These are phyloP conservation scores for Leptinotarsa peninsularis DNA, from an alignment of 2,888 invertebrate species.

Conservation along the genomic window DNA sequence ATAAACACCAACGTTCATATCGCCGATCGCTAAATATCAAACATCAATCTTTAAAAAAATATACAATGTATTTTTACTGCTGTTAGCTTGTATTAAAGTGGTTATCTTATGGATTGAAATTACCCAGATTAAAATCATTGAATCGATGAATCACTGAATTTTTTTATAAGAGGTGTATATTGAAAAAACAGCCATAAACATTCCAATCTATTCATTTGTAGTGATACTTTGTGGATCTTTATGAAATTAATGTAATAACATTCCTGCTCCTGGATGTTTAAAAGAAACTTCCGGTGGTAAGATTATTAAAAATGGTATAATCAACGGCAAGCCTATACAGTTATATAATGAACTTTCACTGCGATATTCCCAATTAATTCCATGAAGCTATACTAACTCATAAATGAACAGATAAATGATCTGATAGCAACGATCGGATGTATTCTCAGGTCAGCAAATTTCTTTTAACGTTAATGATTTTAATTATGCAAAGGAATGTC, in stretches of 20 bases:
- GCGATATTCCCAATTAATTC: not conserved
- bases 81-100: not conserved
- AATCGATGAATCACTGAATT: not conserved
- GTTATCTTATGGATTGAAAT: not conserved
- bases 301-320: not conserved
- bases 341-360: conserved; percentile 17
- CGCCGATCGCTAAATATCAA: not conserved
- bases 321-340: not conserved
- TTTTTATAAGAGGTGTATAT: not conserved
- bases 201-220: not conserved
- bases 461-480: too few relatives aligned
- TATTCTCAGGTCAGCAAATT: too few relatives aligned
- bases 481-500: too few relatives aligned
- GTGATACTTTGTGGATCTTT: not conserved
- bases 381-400: conserved; percentile 4
- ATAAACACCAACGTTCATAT: conserved; percentile 1
- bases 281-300: not conserved
- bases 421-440: not conserved
- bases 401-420: conserved; percentile 7
- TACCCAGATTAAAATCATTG: conserved; percentile 3
- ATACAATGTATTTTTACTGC: conserved; percentile 13
- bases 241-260: not conserved
- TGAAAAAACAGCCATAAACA: not conserved
- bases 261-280: not conserved
- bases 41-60: conserved; percentile 6